Evolutionary conservation across 2,888 invertebrate genomes (phyloP), one percentile per base, ranked within the genome.

Genomic region (Hirudinaria manillensis): DNA sequence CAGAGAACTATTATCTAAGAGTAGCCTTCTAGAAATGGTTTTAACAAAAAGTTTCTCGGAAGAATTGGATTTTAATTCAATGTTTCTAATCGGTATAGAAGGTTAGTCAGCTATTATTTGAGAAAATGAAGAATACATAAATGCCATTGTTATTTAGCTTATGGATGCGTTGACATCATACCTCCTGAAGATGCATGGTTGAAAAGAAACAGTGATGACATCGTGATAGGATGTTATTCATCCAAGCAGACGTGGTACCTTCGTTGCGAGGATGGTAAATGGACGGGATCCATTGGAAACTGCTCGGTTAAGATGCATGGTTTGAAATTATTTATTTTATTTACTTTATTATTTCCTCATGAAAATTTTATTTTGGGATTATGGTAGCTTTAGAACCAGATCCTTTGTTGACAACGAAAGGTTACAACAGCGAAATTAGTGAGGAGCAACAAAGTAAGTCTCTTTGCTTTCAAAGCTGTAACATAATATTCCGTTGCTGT

Each of bases 281-380:
- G 77, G 77, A 71, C 65, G 2, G 77, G 77, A 10, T 70, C 70
- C 55, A 36, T 75, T 32, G 75, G 76, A 4, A 77, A 77, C 75
- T 77, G 77, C 24, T 56, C 56, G n/a, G 6, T 27, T 56, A 27
- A 27, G 13, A 56, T 36, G 10, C 36, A 36, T 36, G 36, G 36
- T 36, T 36, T 36, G 36, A 36, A 36, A 10, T 36, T 36, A 3
- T 6, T 6, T 36, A 3, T 36, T 36, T 6, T 7, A 56, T 56
- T 56, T 7, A 7, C 13, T 56, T 7, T 13, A 13, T 56, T 27
- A 7, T 6, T 13, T 4, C 3, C 6, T 21, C 3, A 24, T 56
- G 21, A 7, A 7, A 7, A 24, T 56, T 3, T 7, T 7, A 27
- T 27, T 7, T 56, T 56, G 21, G 27, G 13, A 7, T 24, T 24